These are phyloP conservation scores for Eulithis prunata DNA, from an alignment of 2,888 invertebrate genomes.

Conservation along the genomic window DNA sequence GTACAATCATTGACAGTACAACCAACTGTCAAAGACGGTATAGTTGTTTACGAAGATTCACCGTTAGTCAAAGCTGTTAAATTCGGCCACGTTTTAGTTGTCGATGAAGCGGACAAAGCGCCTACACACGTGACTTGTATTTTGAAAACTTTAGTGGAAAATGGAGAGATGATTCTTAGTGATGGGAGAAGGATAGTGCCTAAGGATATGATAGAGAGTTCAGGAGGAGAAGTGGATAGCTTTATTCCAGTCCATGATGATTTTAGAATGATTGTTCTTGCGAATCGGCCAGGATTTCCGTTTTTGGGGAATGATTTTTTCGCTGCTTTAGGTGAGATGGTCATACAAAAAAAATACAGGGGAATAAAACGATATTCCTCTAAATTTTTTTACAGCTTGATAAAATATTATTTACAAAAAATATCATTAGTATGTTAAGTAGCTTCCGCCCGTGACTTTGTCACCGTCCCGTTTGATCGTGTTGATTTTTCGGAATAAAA, in stretches of 20 bases:
- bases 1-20: slow-evolving; percentile 97
- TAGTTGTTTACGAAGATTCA: slow-evolving; percentile 96
- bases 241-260: slow-evolving; percentile 94
- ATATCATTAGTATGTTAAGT: no score
- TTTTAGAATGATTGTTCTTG: slow-evolving; percentile 96
- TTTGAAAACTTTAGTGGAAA: slow-evolving; percentile 96
- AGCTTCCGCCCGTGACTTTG: no score
- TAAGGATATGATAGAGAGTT: slow-evolving; percentile 69
- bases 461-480: no score
- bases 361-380: no score
- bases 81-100: slow-evolving; percentile 94
- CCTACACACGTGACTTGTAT: slow-evolving; percentile 99
- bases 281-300: slow-evolving; percentile 98
- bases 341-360: no score
- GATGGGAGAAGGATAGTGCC: slow-evolving; percentile 96
- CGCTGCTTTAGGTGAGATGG: slow-evolving; percentile 87
- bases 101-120: slow-evolving; percentile 99
- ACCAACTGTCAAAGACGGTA: slow-evolving; percentile 94
- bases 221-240: slow-evolving; percentile 69
- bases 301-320: slow-evolving; percentile 99
- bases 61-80: slow-evolving; percentile 96
- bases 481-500: no score
- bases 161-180: slow-evolving; percentile 97
- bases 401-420: no score
- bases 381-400: neutral